Evolutionary conservation across 2,797 vertebrate species (phyloP).

Genomic region (Champsocephalus gunnari): DNA sequence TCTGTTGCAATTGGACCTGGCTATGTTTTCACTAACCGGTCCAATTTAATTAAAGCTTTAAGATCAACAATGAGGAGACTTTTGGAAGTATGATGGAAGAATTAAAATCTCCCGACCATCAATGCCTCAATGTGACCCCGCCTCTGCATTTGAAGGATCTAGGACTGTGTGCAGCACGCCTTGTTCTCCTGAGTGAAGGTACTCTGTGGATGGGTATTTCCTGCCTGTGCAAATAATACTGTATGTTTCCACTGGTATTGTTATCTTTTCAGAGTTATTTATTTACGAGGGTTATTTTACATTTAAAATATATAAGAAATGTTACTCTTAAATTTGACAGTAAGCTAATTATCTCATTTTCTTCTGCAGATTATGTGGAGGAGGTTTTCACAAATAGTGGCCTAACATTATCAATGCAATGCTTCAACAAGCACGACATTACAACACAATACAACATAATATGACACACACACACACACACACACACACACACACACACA

Average conservation of each 20-base stretch:
- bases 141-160: slow-evolving; percentile 64
- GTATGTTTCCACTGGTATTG: not conserved
- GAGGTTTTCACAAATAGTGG: too few relatives aligned
- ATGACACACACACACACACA: too few relatives aligned
- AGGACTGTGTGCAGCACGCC: not conserved
- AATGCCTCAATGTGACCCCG: slow-evolving; percentile 55
- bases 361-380: too few relatives aligned
- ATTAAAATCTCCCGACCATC: slow-evolving; percentile 29
- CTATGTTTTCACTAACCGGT: not conserved
- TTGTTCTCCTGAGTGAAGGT: slow-evolving; percentile 70
- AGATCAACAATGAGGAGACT: slow-evolving; percentile 48
- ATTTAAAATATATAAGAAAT: too few relatives aligned
- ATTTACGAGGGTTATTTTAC: too few relatives aligned
- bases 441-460: too few relatives aligned
- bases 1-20: not conserved
- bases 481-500: too few relatives aligned
- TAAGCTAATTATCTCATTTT: too few relatives aligned
- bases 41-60: slow-evolving; percentile 57
- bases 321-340: too few relatives aligned
- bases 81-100: slow-evolving; percentile 66
- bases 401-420: too few relatives aligned
- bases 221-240: not conserved
- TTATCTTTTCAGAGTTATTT: too few relatives aligned
- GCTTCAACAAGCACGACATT: too few relatives aligned
- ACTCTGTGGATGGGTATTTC: accelerated